Conservation (phyloP, 2,113 vertebrate genomes). For the Spea multiplicata region DNA sequence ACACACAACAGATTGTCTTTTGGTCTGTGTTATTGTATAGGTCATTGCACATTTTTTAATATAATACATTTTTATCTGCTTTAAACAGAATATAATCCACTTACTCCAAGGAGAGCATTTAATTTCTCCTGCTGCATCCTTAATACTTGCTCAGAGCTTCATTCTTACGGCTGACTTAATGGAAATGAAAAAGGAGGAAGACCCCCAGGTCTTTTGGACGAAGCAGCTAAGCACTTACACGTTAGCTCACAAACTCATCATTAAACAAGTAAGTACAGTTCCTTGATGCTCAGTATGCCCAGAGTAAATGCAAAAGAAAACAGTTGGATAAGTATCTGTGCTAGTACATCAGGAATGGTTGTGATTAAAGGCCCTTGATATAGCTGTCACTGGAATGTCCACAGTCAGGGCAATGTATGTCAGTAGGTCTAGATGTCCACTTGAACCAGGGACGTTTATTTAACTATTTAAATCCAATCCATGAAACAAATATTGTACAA, state of each 20-base stretch:
- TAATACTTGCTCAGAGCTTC: constrained; percentile 66
- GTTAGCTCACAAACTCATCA: constrained; percentile 62
- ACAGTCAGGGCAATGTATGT: too few relatives aligned
- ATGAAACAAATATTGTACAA: too few relatives aligned
- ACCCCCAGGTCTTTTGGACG: constrained; percentile 50
- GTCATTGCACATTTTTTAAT: background rate
- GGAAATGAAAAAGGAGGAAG: constrained; percentile 51
- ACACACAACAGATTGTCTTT: too few relatives aligned
- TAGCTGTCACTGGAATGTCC: too few relatives aligned
- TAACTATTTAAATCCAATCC: too few relatives aligned
- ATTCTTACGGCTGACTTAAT: constrained; percentile 68
- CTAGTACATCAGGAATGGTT: too few relatives aligned
- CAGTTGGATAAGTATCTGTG: too few relatives aligned
- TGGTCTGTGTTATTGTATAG: too few relatives aligned
- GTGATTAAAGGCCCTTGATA: too few relatives aligned
- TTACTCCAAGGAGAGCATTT: constrained; percentile 62
- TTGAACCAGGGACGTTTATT: too few relatives aligned
- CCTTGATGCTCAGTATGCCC: background rate
- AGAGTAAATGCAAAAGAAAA: too few relatives aligned
- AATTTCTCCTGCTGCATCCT: constrained; percentile 62
- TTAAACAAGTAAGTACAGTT: constrained; percentile 63
- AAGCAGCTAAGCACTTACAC: constrained; percentile 58
- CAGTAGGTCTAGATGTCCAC: too few relatives aligned
- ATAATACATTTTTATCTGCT: constrained; percentile 48
- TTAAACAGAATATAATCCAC: constrained; percentile 63